Base-by-base conservation (phyloP, 2,888 invertebrate genomes). In the Helicoverpa assulta region DNA sequence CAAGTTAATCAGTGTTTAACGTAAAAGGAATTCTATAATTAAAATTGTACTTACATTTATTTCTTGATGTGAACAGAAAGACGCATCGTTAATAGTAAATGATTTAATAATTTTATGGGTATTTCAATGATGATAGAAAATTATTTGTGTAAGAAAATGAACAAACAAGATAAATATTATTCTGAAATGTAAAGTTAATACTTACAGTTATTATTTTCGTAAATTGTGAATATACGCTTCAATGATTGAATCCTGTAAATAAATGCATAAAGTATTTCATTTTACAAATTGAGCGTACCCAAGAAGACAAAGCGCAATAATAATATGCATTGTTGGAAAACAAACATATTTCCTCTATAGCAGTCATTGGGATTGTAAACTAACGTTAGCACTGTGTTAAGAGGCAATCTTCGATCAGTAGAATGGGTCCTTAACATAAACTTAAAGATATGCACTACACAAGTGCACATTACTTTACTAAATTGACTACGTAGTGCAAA, bases 331-430 rank as follows among this genome's bases (percentile, higher is more conserved):
- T 63, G 73, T 64, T 77, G 61, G 66, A 81, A 81, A 68, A 73
- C 73, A 51, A 7, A 33, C 62, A 47, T 33, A 29, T 69, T 68
- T 62, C 37, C 62, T 72, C 66, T 66, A 72, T 76, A 64, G 76
- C 73, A 75, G 72, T 76, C 74, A 65, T 82, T 82, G 71, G 79
- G 80, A 80, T 83, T 83, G 82, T 84, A 83, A 85, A 86, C 68
- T 77, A 64, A 72, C 65, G 64, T 79, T 83, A 67, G 81, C 76
- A 73, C 75, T 77, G 76, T 88, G 83, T 84, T 78, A 81, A 86
- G 76, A 59, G 40, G 61, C 70, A 69, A 75, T 80, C 54, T 54
- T 53, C 58, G 67, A 85, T 85, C 73, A 75, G 67, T 67, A 73
- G 77, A 82, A 73, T 57, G 60, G 82, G 76, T 81, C 69, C 73